A percentile compares a stretch with the other conserved stretches of the same genome.
phyloP scores from a whole-genome alignment of 2,113 vertebrate species.

The Syngnathus scovelli region DNA sequence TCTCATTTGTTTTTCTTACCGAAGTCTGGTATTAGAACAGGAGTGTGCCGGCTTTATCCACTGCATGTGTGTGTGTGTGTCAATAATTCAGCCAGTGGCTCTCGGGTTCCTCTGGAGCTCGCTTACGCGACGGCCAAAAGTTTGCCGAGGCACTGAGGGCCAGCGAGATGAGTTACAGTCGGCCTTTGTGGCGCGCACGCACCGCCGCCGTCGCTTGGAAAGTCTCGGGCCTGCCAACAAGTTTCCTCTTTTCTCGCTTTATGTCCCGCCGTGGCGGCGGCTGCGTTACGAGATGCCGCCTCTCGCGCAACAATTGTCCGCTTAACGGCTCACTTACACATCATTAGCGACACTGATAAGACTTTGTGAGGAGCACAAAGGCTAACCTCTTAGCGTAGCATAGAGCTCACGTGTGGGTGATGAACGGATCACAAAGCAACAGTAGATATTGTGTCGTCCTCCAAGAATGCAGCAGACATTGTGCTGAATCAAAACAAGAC shows the following conservation, averaged over 20 bases:
- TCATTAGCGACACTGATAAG: neutral
- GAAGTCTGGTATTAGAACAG: neutral
- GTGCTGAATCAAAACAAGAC: too few species aligned
- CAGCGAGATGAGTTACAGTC: slow-evolving; percentile 10
- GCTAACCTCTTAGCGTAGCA: neutral
- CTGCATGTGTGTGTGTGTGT: slow-evolving; percentile 24
- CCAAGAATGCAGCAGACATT: too few species aligned
- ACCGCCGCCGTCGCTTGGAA: slow-evolving; percentile 2
- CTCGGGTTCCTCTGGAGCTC: slow-evolving; percentile 48
- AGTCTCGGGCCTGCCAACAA: neutral
- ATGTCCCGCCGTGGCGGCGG: neutral
- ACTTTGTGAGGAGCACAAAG: neutral
- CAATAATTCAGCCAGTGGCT: slow-evolving; percentile 49
- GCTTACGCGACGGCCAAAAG: neutral
- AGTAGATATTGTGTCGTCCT: too few species aligned
- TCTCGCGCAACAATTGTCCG: neutral
- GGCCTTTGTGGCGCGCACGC: slow-evolving; percentile 1
- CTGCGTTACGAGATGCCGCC: neutral
- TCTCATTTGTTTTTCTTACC: neutral
- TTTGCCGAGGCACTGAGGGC: slow-evolving; percentile 9
- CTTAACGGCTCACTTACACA: neutral
- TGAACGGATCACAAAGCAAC: too few species aligned
- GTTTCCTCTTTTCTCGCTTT: neutral
- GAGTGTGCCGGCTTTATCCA: neutral
- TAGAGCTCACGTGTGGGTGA: too few species aligned